Evolutionary conservation across 1,140 invertebrate genomes (phyloP).

Genomic region (Acromyrmex charruanus): DNA sequence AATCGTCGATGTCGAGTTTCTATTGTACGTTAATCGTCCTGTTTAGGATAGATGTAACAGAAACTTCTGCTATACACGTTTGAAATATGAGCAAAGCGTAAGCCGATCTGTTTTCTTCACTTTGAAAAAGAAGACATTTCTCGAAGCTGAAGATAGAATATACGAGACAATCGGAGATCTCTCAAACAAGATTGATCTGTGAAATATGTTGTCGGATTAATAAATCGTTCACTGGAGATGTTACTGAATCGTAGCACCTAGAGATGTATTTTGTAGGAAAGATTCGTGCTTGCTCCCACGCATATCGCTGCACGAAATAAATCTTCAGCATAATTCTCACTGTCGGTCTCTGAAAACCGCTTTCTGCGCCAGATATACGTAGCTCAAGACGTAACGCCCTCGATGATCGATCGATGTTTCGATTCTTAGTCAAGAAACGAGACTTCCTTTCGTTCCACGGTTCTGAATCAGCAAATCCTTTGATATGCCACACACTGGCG

Average conservation of each 20-base stretch:
- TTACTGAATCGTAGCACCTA: neutral
- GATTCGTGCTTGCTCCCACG: conserved; percentile 58
- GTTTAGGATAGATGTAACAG: conserved; percentile 22
- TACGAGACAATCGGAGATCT: conserved; percentile 15
- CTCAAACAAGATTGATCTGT: neutral
- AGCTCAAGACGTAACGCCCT: conserved; percentile 71
- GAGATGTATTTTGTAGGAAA: neutral
- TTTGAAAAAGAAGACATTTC: neutral
- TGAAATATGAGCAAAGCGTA: neutral
- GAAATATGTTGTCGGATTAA: conserved; percentile 31
- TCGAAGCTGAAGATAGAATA: neutral
- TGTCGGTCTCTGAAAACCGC: conserved; percentile 41
- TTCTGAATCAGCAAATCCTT: conserved; percentile 79
- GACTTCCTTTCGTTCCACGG: conserved; percentile 65
- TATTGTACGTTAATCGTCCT: conserved; percentile 31
- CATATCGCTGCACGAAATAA: conserved; percentile 66
- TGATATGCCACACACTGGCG: conserved; percentile 71
- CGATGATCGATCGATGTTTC: conserved; percentile 77
- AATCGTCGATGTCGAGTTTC: conserved; percentile 15
- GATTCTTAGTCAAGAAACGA: conserved; percentile 71
- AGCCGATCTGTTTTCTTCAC: conserved; percentile 16
- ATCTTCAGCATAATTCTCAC: conserved; percentile 58
- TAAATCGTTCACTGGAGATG: conserved; percentile 6
- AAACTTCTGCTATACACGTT: neutral
- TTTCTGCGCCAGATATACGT: conserved; percentile 68